Evolutionary conservation across 92 coral and sea anemone species (phyloP).

Genomic region (Porites lobata): DNA sequence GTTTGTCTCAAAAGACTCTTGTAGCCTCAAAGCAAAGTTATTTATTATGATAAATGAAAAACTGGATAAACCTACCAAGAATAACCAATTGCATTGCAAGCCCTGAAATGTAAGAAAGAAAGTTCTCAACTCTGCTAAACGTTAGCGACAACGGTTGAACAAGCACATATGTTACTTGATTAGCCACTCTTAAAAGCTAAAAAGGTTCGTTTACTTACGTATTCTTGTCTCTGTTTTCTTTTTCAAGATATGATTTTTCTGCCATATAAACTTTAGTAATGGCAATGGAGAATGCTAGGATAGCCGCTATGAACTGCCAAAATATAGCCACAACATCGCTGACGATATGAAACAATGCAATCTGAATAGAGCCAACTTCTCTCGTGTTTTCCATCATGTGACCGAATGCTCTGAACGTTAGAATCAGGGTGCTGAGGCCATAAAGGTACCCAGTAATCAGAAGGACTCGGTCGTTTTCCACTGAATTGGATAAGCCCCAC

Average conservation of each 20-base stretch:
- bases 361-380: slow-evolving; percentile 47
- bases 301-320: slow-evolving; percentile 55
- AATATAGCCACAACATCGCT: slow-evolving; percentile 34
- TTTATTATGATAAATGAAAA: no score
- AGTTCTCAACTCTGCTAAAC: no score
- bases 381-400: slow-evolving; percentile 49
- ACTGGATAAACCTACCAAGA: slow-evolving; percentile 15
- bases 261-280: slow-evolving; percentile 60
- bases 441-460: slow-evolving; percentile 50
- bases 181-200: no score
- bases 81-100: not conserved
- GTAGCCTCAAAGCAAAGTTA: no score
- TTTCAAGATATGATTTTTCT: slow-evolving; percentile 39
- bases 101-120: not conserved
- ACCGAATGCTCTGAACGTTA: slow-evolving; percentile 53
- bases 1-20: no score
- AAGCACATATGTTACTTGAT: no score
- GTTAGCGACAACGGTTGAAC: no score
- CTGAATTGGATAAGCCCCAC: slow-evolving; percentile 15
- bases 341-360: slow-evolving; percentile 54
- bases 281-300: slow-evolving; percentile 57
- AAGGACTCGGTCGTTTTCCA: slow-evolving; percentile 35
- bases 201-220: not conserved
- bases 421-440: slow-evolving; percentile 59
- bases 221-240: slow-evolving; percentile 1